Evolutionary conservation across 2,888 invertebrate genomes (phyloP).

Genomic region (Patella depressa): DNA sequence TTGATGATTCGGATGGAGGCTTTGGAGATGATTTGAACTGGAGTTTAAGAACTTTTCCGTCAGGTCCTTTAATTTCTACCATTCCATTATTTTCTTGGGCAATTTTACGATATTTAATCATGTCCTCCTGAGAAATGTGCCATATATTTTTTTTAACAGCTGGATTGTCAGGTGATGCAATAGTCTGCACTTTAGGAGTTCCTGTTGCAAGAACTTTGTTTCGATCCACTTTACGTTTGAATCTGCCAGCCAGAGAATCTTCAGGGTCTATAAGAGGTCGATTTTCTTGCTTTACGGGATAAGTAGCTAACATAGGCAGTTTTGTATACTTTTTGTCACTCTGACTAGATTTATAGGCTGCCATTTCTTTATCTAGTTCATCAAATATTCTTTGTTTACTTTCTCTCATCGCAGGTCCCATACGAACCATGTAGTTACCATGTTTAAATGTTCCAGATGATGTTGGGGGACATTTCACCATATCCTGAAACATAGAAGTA

Average conservation of each 20-base stretch:
- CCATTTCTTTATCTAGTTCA: not conserved
- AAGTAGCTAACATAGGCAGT: not conserved
- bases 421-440: conserved; percentile 1
- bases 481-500: not conserved
- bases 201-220: not conserved
- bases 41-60: not conserved
- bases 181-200: not conserved
- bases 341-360: not conserved
- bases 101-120: conserved; percentile 1
- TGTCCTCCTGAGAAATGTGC: conserved; percentile 3
- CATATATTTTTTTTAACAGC: conserved; percentile 1
- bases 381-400: not conserved
- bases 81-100: not conserved
- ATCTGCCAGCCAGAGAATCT: not conserved
- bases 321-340: not conserved
- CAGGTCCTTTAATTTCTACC: not conserved
- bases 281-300: not conserved
- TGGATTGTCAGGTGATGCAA: not conserved
- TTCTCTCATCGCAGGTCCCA: not conserved
- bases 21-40: conserved; percentile 1
- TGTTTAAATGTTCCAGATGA: conserved; percentile 3
- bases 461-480: not conserved
- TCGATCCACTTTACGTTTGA: conserved; percentile 2
- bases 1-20: no score
- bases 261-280: not conserved